phyloP scores from a whole-genome alignment of 2,113 vertebrate species.

The Mobula birostris region DNA sequence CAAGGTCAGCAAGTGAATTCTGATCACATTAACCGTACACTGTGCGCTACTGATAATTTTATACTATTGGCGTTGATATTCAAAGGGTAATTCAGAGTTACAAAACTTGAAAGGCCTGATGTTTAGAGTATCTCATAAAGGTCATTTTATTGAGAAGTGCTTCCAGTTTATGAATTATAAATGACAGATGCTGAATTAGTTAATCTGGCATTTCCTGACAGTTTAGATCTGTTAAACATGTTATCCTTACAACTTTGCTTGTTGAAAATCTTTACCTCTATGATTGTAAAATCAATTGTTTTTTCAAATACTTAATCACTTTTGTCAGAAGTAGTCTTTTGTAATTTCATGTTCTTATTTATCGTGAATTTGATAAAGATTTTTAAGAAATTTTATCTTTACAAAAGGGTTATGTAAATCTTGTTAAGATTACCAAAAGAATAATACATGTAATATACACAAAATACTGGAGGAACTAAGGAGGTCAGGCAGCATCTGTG shows the following conservation, averaged over 20 bases:
- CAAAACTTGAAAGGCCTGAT: background rate
- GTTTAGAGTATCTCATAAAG: background rate
- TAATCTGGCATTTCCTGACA: background rate
- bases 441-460: background rate
- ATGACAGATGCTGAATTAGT: background rate
- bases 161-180: background rate
- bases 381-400: background rate
- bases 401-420: background rate
- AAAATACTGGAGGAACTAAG: too few species aligned
- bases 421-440: background rate
- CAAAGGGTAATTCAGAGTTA: conserved; percentile 20
- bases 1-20: background rate
- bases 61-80: conserved; percentile 15
- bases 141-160: background rate
- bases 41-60: conserved; percentile 32
- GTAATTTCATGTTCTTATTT: background rate
- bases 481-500: too few species aligned
- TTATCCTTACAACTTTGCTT: background rate
- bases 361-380: background rate
- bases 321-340: background rate
- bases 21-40: background rate
- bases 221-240: background rate
- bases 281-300: background rate
- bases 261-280: background rate
- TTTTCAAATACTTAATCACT: background rate